Percentiles rank a stretch among this genome's conserved stretches.
These are phyloP conservation scores for Prorops nasuta DNA, from an alignment of 1,140 invertebrate genomes.

Conservation along the genomic window DNA sequence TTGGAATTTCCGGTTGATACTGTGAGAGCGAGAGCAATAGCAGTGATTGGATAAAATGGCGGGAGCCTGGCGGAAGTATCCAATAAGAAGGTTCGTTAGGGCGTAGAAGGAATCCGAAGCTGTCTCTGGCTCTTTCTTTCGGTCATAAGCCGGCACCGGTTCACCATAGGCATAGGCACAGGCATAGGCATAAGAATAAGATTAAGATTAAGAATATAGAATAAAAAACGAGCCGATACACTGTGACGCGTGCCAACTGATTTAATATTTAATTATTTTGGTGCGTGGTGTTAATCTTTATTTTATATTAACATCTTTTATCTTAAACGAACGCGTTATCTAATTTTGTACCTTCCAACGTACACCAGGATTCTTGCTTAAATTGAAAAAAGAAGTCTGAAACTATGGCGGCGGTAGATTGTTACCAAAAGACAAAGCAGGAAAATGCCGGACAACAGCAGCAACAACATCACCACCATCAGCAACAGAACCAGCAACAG, in stretches of 20 bases:
- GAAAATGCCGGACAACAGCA: constrained; percentile 1
- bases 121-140: constrained; percentile 28
- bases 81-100: constrained; percentile 11
- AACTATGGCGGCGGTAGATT: constrained; percentile 47
- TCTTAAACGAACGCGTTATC: too few species aligned
- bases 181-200: too few species aligned
- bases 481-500: constrained; percentile 26
- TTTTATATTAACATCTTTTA: too few species aligned
- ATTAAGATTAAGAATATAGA: too few species aligned
- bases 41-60: constrained; percentile 6
- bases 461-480: constrained; percentile 20
- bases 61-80: constrained; percentile 8
- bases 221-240: too few species aligned
- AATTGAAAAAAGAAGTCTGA: too few species aligned
- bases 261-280: constrained; percentile 21
- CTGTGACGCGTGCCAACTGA: constrained; percentile 29
- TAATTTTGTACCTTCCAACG: too few species aligned
- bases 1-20: constrained; percentile 22
- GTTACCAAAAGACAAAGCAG: constrained; percentile 38
- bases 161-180: constrained; percentile 31
- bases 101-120: constrained; percentile 27
- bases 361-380: too few species aligned
- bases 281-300: too few species aligned
- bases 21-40: not conserved
- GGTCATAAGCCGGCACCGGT: constrained; percentile 38